Evolutionary conservation across 1,140 invertebrate genomes (phyloP), one percentile per base, ranked within the genome.

Genomic region (Drosophila tani): DNA sequence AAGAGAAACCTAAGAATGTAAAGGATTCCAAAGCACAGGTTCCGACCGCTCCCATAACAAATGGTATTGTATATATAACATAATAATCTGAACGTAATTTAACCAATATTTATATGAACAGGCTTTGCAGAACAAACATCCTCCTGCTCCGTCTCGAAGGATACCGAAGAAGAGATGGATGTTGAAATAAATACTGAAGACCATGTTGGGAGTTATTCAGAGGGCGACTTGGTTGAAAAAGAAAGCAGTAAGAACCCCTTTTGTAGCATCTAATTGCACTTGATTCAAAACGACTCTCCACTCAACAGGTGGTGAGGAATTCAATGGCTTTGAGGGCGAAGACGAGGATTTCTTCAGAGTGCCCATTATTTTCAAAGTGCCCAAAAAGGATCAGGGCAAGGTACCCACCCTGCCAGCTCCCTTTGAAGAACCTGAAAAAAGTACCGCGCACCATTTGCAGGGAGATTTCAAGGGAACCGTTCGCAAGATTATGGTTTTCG

Each of bases 401-500:
- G 4, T 3, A 0, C n/a, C n/a, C n/a, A n/a, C n/a, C n/a, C n/a
- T 40, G 14, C 17, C 17, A 11, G 14, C 40, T 6, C 40, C 21
- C 3, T 21, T 55, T 40, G 17, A 45, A 14, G n/a, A 53, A 11
- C 14, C n/a, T 11, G 14, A 19, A 0, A 19, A 40, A 3, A 27
- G 2, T 24, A 15, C 7, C 0, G 2, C 7, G 3, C 24, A 46
- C 3, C 1, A 21, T 5, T 11, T 38, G 8, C 5, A 55, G 21
- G 14, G 40, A 12, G 21, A 55, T 17, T 27, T 7, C 2, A n/a
- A 32, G 5, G 64, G n/a, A 11, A 14, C 15, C 17, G 67, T 68
- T 11, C 32, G 9, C 2, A 68, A 70, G n/a, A 56, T 70, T 17
- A 2, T n/a, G 8, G 49, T 70, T 5, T 70, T 68, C 11, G 35